Percentiles rank a stretch among this genome's conserved stretches.
Evolutionary conservation across 2,888 invertebrate species (phyloP).

Genomic region (Heliconius sara): DNA sequence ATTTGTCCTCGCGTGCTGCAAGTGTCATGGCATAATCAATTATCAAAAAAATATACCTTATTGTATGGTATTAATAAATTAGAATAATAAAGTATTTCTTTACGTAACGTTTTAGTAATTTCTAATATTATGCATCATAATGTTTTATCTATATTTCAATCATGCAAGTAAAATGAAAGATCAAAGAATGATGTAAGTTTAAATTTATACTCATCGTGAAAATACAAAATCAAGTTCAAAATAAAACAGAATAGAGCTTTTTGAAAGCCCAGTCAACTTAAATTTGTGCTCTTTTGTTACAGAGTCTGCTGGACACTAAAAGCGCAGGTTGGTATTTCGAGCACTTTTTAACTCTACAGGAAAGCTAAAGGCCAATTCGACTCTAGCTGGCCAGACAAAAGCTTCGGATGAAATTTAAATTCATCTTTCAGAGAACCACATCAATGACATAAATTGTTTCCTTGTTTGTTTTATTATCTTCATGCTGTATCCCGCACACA

Average conservation of each 20-base stretch:
- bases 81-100: not conserved
- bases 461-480: not conserved
- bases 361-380: not conserved
- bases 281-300: slow-evolving; percentile 3
- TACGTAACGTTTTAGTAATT: not conserved
- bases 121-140: not conserved
- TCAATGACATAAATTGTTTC: not conserved
- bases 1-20: no score
- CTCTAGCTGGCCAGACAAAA: not conserved
- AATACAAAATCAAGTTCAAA: not conserved
- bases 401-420: slow-evolving; percentile 10
- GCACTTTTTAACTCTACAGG: slow-evolving; percentile 11
- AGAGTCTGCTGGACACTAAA: slow-evolving; percentile 1
- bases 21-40: no score
- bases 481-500: not conserved
- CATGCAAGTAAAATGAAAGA: not conserved
- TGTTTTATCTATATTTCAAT: not conserved
- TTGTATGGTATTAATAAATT: no score
- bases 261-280: slow-evolving; percentile 7
- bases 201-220: not conserved
- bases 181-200: not conserved
- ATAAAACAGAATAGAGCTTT: slow-evolving; percentile 6
- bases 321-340: slow-evolving; percentile 17
- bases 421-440: not conserved
- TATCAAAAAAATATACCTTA: no score